Evolutionary conservation across 2,113 vertebrate genomes (phyloP).

Genomic region (Tachuris rubrigastra): DNA sequence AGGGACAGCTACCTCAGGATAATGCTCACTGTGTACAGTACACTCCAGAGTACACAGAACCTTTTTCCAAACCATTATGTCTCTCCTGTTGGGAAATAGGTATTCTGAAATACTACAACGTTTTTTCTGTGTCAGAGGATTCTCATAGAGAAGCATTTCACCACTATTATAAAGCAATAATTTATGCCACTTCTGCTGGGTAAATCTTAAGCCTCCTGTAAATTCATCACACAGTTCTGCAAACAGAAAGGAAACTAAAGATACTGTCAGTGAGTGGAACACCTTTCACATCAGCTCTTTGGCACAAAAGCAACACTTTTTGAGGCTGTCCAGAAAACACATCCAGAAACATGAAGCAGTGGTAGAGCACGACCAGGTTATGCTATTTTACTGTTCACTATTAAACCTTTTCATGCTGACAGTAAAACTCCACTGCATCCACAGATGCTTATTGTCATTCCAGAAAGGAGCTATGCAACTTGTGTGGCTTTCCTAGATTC

Average conservation of each 20-base stretch:
- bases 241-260: neutral
- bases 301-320: neutral
- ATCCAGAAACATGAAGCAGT: neutral
- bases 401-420: neutral
- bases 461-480: neutral
- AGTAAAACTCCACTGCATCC: neutral
- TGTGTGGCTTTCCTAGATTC: neutral
- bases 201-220: neutral
- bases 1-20: neutral
- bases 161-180: neutral
- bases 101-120: neutral
- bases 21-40: neutral
- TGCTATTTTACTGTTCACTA: neutral
- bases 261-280: accelerated
- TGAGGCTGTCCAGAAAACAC: neutral
- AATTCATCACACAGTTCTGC: neutral
- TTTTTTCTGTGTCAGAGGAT: neutral
- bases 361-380: neutral
- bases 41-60: neutral
- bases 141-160: neutral
- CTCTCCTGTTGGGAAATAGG: neutral
- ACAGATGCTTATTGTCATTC: neutral
- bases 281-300: neutral
- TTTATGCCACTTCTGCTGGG: neutral
- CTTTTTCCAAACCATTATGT: neutral